Evolutionary conservation across 1,140 invertebrate genomes (phyloP), one percentile per base, ranked within the genome.

Genomic region (Leucophenga varia): DNA sequence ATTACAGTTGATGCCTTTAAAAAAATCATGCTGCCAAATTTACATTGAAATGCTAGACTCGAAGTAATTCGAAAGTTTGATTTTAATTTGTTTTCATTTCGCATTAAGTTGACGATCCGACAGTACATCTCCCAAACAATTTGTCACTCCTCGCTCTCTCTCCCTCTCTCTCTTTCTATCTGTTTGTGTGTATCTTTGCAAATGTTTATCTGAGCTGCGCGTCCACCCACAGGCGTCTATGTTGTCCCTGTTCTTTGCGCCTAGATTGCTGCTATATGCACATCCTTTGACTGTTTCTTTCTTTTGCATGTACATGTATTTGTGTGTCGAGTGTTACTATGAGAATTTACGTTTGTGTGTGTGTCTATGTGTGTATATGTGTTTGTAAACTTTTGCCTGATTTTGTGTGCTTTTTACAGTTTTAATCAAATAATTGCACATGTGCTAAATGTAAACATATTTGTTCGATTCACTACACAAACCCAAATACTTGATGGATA

Each of bases 361-460:
- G 31, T 45, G 19, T 25, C 37, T 17, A 54, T 47, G 47, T n/a
- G 13, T 54, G 63, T 67, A 63, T 67, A 63, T 54, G 63, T 67
- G 63, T 67, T 67, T 59, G 63, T 67, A 67, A 67, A 67, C 63
- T 67, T 67, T 67, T 67, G 63, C 61, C 61, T 70, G 65, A 70
- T 70, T 70, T 70, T 70, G 65, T 70, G 65, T 70, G 61, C 65
- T 72, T 64, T 72, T 72, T 72, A 72, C 68, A 72, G 68, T 72
- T 72, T 68, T 67, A 72, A 72, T 72, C 68, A 72, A 72, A 72
- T 72, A 72, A 69, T 72, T 72, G 68, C 68, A 72, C 68, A 72
- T 72, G 68, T 72, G 68, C 68, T 72, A 72, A 72, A 64, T 68
- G 68, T 72, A 72, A 72, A 72, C 69, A 72, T 72, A 72, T 72